Evolutionary conservation across 2,797 vertebrate genomes (phyloP), one percentile per base, ranked within the genome.

Genomic region (Allobates femoralis): DNA sequence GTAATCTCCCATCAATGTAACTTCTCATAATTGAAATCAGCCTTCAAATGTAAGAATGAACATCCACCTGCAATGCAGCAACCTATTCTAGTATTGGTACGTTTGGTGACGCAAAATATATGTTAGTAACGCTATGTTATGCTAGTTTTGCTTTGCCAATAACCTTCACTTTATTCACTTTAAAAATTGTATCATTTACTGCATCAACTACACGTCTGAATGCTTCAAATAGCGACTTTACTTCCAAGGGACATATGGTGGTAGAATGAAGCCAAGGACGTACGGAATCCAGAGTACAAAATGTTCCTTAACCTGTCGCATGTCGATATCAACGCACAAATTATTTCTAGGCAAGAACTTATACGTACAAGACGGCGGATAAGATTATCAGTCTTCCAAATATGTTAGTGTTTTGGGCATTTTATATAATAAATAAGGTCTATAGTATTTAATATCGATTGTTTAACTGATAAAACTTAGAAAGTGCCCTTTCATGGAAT

Each of bases 211-310:
- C 34, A 34, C 55, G n/a, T n/a, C n/a, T n/a, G n/a, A 58, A n/a
- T 14, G 60, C 73, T 78, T 53, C 77, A 76, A 64, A 60, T 60
- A 76, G 41, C 41, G 32, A 30, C 37, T 78, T 34, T 15, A 28
- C 55, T 62, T 26, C 32, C 46, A n/a, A 19, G 32, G 51, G 41
- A 64, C 84, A 80, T 85, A 85, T 85, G 84, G 77, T n/a, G 21
- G 30, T 41, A 85, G 77, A 71, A 23, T 67, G 21, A 14, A 60
- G 84, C 84, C 84, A 80, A 85, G 76, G 71, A 85, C 75, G 78
- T 5, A 11, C 26, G 50, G 21, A 46, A 62, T 69, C 64, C 62
- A 55, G 18, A 46, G 62, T 69, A 79, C 84, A 79, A 71, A 85
- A 69, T 79, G 83, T 62, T 79, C 14, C 37, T 41, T 53, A 78